Evolutionary conservation across 1,140 invertebrate genomes (phyloP), one percentile per base, ranked within the genome.

Genomic region (Psilanteris sp.): DNA sequence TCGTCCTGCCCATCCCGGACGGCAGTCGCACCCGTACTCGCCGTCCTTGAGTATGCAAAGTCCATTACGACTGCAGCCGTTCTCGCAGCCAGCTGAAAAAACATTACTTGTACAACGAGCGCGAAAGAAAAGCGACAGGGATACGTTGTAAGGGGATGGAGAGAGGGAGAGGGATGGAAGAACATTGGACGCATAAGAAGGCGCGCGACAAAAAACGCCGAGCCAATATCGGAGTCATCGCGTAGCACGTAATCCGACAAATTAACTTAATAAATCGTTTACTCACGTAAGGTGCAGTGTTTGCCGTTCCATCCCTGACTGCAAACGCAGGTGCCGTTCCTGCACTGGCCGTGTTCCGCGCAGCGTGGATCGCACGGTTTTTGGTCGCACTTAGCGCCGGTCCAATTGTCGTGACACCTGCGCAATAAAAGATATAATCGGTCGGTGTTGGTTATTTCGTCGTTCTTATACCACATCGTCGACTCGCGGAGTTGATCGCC

Each of bases 261-360:
- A 68, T 59, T 68, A 36, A 29, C 44, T 70, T 59, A 55, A 70
- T 52, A 70, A 59, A 70, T 71, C 61, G 50, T 55, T 57, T 79
- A 93, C 94, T 95, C 92, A 98, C 97, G 95, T 79, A 98, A 87
- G 20, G 96, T 97, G 88, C 97, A 99, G 83, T 98, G 96, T 79
- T 94, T 92, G 67, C 97, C 97, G 89, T 98, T 99, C 97, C 97
- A 99, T 50, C 98, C 98, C 86, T 96, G 95, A 10, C 95, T 94
- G 87, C 98, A 99, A 31, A 97, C 93, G 86, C 98, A 99, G 14
- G 96, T 98, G 20, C 98, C 98, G 86, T 99, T 98, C 83, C 96
- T 94, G 88, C 98, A 99, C 85, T 97, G 95, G 0, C 98, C 98
- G 81, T 97, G 96, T 77, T 97, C 95, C n/a, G 93, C 92, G 84